Evolutionary conservation across 2,113 vertebrate species (phyloP), one percentile per base, ranked within the genome.

Genomic region (Ceyx margarethae): DNA sequence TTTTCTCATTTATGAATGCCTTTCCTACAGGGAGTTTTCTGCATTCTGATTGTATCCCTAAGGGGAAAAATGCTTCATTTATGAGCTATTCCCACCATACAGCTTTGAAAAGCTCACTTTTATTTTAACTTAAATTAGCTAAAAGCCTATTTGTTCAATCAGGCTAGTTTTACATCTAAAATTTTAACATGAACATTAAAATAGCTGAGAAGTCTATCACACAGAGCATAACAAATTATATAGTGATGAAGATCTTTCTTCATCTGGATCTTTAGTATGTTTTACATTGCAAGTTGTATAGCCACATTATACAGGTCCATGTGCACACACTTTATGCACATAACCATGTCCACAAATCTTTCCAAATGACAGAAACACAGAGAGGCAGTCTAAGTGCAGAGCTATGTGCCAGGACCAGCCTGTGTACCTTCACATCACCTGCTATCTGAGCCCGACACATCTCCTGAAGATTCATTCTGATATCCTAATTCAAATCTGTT

Each of bases 11-110:
- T 96, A 96, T 89, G 94, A 95, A 95, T 68, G 68, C 73, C 84
- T 93, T 92, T 72, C 84, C 96, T 92, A 87, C 42, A 58, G 90
- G 95, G 93, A 95, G 93, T 96, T 93, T 93, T 84, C 95, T 94
- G 91, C 92, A 90, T 95, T 94, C 87, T 94, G 84, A 95, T 95
- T 93, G 87, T 83, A 80, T 93, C 91, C 92, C 92, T 86, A 76
- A 90, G 94, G 87, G 87, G 60, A 9, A 95, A 96, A 93, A 91
- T 71, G 54, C 84, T 96, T 96, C 90, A 85, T 83, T 95, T 86
- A 91, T 88, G 89, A 96, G 81, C 83, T 80, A 83, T 79, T 91
- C 90, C 83, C 88, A 90, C 53, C 60, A 58, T 5, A 31, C 57
- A 89, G 80, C 79, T 93, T 80, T 85, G 89, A 97, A 96, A 94